Percentiles rank a stretch among this genome's conserved stretches.
These are phyloP conservation scores for Hippopotamus amphibius DNA, from an alignment of 2,113 vertebrate species.

Conservation along the genomic window DNA sequence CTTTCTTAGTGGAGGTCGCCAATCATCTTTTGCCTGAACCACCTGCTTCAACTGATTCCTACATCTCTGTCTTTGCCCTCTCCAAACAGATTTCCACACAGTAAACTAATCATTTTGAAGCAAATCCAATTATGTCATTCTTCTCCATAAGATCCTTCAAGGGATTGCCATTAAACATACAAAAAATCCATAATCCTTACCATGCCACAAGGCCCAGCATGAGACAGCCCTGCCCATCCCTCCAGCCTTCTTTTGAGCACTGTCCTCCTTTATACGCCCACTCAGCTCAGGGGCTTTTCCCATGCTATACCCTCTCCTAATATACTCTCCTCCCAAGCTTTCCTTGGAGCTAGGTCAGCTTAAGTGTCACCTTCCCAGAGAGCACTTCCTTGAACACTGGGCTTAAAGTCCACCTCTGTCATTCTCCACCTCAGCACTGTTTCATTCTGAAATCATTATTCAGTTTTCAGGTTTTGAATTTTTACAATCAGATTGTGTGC, in stretches of 20 bases:
- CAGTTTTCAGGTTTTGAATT: not conserved
- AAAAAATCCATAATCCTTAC: not conserved
- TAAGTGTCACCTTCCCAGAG: not conserved
- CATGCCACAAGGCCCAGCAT: not conserved
- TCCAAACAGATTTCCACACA: not conserved
- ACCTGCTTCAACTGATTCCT: not conserved
- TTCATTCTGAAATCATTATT: not conserved
- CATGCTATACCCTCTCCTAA: not conserved
- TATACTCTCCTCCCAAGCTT: rapidly evolving
- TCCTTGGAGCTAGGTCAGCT: not conserved
- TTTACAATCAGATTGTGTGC: not conserved
- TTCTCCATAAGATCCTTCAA: not conserved
- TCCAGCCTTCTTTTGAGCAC: not conserved
- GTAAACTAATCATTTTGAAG: conserved; percentile 34
- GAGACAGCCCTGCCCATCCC: not conserved
- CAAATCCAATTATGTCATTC: not conserved
- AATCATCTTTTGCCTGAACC: not conserved
- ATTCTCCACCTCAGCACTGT: not conserved
- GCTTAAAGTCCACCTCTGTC: not conserved
- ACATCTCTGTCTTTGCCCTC: not conserved
- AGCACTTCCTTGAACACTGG: not conserved
- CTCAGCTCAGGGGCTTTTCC: not conserved
- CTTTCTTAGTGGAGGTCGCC: not conserved
- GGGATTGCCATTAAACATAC: not conserved
- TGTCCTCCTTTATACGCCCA: not conserved